phyloP scores from a whole-genome alignment of 2,888 invertebrate species.

The Sminthurinus aureus region DNA sequence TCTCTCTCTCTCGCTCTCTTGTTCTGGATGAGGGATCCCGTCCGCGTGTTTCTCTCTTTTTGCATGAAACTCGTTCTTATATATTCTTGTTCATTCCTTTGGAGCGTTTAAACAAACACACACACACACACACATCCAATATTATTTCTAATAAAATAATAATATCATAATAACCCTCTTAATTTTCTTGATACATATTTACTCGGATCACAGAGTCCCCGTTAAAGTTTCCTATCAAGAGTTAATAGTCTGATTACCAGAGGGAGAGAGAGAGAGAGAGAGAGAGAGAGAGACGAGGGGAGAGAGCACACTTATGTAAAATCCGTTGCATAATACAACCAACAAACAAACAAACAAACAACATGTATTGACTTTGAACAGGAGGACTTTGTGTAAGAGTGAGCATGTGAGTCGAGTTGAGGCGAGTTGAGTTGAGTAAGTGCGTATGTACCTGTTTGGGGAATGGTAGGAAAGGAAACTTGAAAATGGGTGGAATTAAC shows the following conservation, averaged over 20 bases:
- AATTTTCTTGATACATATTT: too few species aligned
- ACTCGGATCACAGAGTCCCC: too few species aligned
- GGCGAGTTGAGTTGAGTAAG: not conserved
- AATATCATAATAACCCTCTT: too few species aligned
- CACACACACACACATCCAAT: not conserved
- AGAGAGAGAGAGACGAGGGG: too few species aligned
- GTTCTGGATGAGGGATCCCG: conserved; percentile 34
- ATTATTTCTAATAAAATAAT: too few species aligned
- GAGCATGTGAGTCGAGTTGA: too few species aligned
- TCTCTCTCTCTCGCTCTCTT: conserved; percentile 21
- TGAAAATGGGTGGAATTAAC: conserved; percentile 57
- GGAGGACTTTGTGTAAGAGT: not conserved
- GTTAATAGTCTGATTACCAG: too few species aligned
- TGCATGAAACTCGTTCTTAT: conserved; percentile 6
- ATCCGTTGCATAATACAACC: not conserved
- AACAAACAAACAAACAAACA: too few species aligned
- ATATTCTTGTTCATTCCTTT: not conserved
- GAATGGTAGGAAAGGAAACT: conserved; percentile 22
- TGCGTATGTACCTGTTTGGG: not conserved
- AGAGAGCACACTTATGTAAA: not conserved
- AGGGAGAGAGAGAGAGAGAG: not conserved
- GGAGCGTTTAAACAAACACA: not conserved
- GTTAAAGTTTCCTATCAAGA: too few species aligned
- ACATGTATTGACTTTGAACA: too few species aligned
- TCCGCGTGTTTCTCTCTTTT: conserved; percentile 30